Percentiles rank a stretch among this genome's conserved stretches.
Conservation (phyloP, 2,888 invertebrate species). For the Andrena praecox region DNA sequence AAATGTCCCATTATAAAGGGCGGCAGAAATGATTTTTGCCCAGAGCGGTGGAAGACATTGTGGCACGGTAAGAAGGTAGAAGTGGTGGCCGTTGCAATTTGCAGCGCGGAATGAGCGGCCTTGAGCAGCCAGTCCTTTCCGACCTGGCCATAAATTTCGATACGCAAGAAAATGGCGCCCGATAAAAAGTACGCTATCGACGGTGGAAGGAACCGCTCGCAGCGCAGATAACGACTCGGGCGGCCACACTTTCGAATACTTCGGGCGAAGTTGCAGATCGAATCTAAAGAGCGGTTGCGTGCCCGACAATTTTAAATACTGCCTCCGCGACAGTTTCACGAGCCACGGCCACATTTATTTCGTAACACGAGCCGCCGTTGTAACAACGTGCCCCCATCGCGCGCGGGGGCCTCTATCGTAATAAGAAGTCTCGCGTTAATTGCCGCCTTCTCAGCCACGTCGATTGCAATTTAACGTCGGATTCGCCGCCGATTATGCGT, state of each 20-base stretch:
- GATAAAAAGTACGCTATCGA: neutral
- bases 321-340: neutral
- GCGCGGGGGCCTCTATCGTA: neutral
- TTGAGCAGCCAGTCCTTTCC: neutral
- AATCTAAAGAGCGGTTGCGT: conserved; percentile 5
- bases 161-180: neutral
- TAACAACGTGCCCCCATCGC: neutral
- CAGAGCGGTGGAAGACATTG: too few relatives aligned
- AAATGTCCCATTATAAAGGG: too few relatives aligned
- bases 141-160: neutral
- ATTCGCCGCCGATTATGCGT: conserved; percentile 23
- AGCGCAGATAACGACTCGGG: neutral
- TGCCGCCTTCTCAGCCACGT: conserved; percentile 14
- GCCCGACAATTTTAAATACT: conserved; percentile 3
- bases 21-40: too few relatives aligned
- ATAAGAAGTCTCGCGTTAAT: conserved; percentile 17
- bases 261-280: conserved; percentile 3
- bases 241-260: neutral
- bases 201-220: neutral
- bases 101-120: too few relatives aligned
- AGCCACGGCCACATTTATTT: conserved; percentile 23
- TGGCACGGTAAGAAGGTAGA: too few relatives aligned
- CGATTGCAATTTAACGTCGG: conserved; percentile 37
- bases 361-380: conserved; percentile 13
- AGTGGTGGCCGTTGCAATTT: too few relatives aligned